A percentile compares a stretch with the other conserved stretches of the same genome.
These are phyloP conservation scores for Halcyon chelicuti DNA, from an alignment of 2,797 vertebrate species.

Conservation along the genomic window DNA sequence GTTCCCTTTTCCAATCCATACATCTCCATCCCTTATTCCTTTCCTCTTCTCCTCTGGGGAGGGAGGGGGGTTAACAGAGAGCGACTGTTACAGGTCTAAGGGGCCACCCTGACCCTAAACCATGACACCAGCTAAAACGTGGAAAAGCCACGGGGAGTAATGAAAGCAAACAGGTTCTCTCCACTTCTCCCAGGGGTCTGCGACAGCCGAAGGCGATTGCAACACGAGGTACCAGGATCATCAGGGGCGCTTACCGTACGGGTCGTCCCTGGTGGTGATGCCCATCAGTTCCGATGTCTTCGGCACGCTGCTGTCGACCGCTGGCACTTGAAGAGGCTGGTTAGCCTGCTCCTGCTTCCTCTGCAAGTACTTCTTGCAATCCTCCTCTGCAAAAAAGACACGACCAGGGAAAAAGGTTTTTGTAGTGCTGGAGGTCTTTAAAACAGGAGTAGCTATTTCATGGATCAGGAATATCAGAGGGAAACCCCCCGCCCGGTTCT, in stretches of 20 bases:
- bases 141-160: background rate
- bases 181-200: background rate
- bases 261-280: slow-evolving; percentile 88
- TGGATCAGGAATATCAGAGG: background rate
- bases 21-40: too few species aligned
- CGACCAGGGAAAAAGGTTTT: background rate
- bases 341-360: slow-evolving; percentile 73
- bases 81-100: too few species aligned
- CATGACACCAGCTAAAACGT: background rate
- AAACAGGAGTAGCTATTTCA: background rate
- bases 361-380: slow-evolving; percentile 84
- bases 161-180: background rate
- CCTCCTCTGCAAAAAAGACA: slow-evolving; percentile 81
- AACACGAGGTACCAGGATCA: fast-evolving
- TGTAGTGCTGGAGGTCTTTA: background rate
- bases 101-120: too few species aligned
- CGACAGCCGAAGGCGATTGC: background rate
- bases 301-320: slow-evolving; percentile 89
- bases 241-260: slow-evolving; percentile 73
- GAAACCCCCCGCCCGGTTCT: background rate
- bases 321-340: slow-evolving; percentile 89
- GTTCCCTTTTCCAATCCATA: too few species aligned
- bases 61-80: too few species aligned
- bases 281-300: slow-evolving; percentile 75
- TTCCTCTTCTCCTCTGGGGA: too few species aligned